Base-by-base conservation (phyloP, 2,888 invertebrate genomes). In the Drepanosiphum platanoidis region DNA sequence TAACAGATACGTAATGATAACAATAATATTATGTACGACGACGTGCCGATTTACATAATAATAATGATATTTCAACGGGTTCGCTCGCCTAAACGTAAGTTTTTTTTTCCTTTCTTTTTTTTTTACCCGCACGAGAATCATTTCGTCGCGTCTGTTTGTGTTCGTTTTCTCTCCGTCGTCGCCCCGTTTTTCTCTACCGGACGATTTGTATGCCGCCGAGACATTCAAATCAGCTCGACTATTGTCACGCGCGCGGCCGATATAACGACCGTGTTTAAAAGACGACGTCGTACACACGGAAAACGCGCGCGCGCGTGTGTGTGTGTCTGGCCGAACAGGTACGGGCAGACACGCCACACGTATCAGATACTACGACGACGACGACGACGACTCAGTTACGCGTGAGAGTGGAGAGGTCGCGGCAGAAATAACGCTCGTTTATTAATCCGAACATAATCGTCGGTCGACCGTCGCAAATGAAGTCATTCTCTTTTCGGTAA, bases 1-100 rank as follows among this genome's bases (percentile, higher is more conserved):
- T 9, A 27, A n/a, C n/a, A n/a, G n/a, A 4, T n/a, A 11, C 27
- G 22, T 71, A 71, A 27, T 42, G 34, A 61, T n/a, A n/a, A n/a
- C 18, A 15, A 61, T 58, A 75, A 80, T 30, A 52, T 61, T 78
- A 42, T 30, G 58, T n/a, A 13, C 68, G 52, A 27, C 36, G 46
- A 79, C 52, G 36, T 27, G 58, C 36, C 30, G 15, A 82, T 82
- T 82, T 72, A 72, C 81, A 82, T 82, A 82, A 82, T n/a, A n/a
- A n/a, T n/a, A n/a, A n/a, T n/a, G n/a, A n/a, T 42, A 82, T 82
- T 82, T 82, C 81, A 61, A 81, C 81, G 71, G 61, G 81, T 72
- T 82, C 32, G 71, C 71, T 36, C 58, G 66, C 52, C 52, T 27
- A 30, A 72, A 82, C 81, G n/a, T 82, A 82, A 82, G n/a, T n/a